Evolutionary conservation across 2,888 invertebrate genomes (phyloP).

Genomic region (Cantharis rustica): DNA sequence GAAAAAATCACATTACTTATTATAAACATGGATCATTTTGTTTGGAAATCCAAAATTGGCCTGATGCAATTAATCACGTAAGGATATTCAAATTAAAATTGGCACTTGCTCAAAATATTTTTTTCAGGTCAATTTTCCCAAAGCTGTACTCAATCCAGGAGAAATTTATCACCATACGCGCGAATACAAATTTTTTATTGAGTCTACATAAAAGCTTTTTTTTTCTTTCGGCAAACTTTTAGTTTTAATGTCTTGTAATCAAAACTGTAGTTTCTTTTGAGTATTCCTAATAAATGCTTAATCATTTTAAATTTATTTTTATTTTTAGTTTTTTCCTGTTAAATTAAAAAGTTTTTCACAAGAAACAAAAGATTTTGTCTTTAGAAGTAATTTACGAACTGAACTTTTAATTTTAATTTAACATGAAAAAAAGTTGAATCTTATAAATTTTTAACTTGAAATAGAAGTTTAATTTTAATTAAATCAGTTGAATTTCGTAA

Average conservation of each 20-base stretch:
- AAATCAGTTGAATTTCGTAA: too few species aligned
- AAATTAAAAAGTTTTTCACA: too few species aligned
- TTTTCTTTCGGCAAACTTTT: not conserved
- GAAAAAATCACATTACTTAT: slow-evolving; percentile 72
- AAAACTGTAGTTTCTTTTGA: not conserved
- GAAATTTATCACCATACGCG: slow-evolving; percentile 69
- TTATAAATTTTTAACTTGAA: too few species aligned
- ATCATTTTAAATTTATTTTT: too few species aligned
- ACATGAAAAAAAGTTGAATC: too few species aligned
- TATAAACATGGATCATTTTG: slow-evolving; percentile 82
- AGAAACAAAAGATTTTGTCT: too few species aligned
- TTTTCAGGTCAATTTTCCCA: slow-evolving; percentile 76
- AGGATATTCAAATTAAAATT: slow-evolving; percentile 43
- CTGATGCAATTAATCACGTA: slow-evolving; percentile 86
- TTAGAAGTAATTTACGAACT: too few species aligned
- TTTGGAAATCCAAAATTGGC: slow-evolving; percentile 91
- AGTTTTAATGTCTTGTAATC: not conserved
- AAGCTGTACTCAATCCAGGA: slow-evolving; percentile 72
- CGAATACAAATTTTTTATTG: slow-evolving; percentile 45
- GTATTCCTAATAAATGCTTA: not conserved
- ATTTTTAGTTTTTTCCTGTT: too few species aligned
- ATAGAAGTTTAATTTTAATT: too few species aligned
- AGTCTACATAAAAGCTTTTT: not conserved
- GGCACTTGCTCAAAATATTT: not conserved
- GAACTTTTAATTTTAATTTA: too few species aligned